These are phyloP conservation scores for Drosophila gunungcola DNA, from an alignment of 1,140 invertebrate genomes.

Conservation along the genomic window DNA sequence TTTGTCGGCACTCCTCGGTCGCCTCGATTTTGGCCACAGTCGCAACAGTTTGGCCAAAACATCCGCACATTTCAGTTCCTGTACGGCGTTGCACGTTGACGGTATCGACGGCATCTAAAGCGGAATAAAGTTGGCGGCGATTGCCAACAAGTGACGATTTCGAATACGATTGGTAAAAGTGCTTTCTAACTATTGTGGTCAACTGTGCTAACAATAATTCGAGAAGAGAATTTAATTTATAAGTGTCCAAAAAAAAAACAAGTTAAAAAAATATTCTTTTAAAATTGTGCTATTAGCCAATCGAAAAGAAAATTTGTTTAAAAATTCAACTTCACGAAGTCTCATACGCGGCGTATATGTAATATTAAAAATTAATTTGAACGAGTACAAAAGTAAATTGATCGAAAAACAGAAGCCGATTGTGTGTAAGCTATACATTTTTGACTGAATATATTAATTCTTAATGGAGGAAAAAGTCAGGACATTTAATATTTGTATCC, in stretches of 20 bases:
- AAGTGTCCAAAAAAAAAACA: too few species aligned
- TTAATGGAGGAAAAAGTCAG: not conserved
- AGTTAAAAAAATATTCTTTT: not conserved
- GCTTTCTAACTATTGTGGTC: slow-evolving; percentile 1
- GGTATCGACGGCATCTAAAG: slow-evolving; percentile 41
- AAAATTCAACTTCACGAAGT: slow-evolving; percentile 1
- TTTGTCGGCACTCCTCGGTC: slow-evolving; percentile 20
- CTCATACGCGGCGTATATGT: slow-evolving; percentile 16
- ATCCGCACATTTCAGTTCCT: slow-evolving; percentile 70
- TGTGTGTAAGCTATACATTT: slow-evolving; percentile 32
- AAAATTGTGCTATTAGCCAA: not conserved
- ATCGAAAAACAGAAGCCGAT: slow-evolving; percentile 5
- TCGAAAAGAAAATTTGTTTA: not conserved
- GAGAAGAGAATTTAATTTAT: not conserved
- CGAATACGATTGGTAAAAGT: slow-evolving; percentile 11
- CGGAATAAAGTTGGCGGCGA: slow-evolving; percentile 10
- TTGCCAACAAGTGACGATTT: slow-evolving; percentile 67
- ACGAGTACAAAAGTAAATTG: not conserved
- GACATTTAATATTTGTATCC: not conserved
- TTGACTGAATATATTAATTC: slow-evolving; percentile 10
- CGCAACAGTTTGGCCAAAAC: slow-evolving; percentile 64
- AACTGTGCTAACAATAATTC: not conserved
- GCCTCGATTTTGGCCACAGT: slow-evolving; percentile 28
- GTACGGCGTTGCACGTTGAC: slow-evolving; percentile 67
- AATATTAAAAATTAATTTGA: slow-evolving; percentile 5